phyloP scores from a whole-genome alignment of 2,113 vertebrate species.

The Crocuta crocuta region DNA sequence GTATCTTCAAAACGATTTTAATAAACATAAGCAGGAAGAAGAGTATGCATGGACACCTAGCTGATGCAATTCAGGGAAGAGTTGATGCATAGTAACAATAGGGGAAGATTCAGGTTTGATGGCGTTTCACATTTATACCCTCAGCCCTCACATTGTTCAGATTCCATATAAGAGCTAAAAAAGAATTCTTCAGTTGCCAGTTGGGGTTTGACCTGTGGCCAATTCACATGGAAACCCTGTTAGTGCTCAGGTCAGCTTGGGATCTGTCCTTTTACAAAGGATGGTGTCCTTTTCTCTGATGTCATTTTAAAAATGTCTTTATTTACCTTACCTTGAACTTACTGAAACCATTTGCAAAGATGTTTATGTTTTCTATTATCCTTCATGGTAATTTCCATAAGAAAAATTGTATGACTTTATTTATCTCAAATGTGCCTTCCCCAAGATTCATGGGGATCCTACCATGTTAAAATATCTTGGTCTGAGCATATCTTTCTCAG shows the following conservation, averaged over 20 bases:
- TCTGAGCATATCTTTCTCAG: not conserved
- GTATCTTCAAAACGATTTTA: constrained; percentile 44
- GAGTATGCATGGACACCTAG: not conserved
- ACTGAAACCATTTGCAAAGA: not conserved
- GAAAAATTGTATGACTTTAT: not conserved
- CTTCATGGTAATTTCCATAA: constrained; percentile 19
- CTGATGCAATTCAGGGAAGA: not conserved
- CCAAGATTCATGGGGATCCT: not conserved
- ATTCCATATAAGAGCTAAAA: not conserved
- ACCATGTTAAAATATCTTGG: not conserved
- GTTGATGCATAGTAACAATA: not conserved
- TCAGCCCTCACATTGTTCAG: not conserved
- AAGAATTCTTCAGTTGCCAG: not conserved
- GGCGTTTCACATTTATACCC: not conserved
- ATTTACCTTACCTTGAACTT: constrained; percentile 40
- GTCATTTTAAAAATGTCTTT: not conserved
- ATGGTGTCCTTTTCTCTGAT: not conserved
- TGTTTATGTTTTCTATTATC: constrained; percentile 14
- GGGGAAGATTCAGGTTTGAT: not conserved
- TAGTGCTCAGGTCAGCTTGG: not conserved
- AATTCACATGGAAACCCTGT: not conserved
- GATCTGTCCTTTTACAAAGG: not conserved
- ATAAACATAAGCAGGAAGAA: not conserved
- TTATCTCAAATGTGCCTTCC: constrained; percentile 2
- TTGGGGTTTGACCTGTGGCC: not conserved